These are phyloP conservation scores for Pimpla rufipes DNA, from an alignment of 2,888 invertebrate genomes.

Conservation along the genomic window DNA sequence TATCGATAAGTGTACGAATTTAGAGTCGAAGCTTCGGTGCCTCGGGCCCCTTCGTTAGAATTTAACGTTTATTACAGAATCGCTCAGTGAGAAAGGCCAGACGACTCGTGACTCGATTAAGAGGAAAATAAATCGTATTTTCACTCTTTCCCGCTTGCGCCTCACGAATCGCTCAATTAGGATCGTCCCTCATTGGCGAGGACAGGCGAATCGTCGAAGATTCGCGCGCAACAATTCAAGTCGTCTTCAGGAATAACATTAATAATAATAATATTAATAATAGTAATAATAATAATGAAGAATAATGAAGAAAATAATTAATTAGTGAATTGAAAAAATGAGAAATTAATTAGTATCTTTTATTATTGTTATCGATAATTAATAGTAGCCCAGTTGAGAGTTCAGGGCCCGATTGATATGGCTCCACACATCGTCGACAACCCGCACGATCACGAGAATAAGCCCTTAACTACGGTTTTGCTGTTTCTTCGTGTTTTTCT, in stretches of 20 bases:
- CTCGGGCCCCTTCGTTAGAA: conserved; percentile 35
- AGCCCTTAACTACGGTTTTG: conserved; percentile 3
- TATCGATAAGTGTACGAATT: conserved; percentile 23
- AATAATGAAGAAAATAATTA: neutral
- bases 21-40: conserved; percentile 40
- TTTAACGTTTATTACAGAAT: conserved; percentile 5
- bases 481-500: conserved; percentile 21
- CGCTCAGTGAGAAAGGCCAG: conserved; percentile 19
- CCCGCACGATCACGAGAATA: conserved; percentile 26
- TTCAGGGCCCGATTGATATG: conserved; percentile 63
- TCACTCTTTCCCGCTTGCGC: neutral
- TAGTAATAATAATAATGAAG: neutral
- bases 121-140: conserved; percentile 36
- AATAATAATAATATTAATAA: neutral
- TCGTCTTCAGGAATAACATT: neutral
- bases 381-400: conserved; percentile 49
- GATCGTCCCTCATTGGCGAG: neutral
- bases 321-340: conserved; percentile 14
- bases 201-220: neutral
- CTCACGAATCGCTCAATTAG: neutral
- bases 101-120: conserved; percentile 24
- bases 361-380: conserved; percentile 9
- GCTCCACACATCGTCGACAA: conserved; percentile 49
- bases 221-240: neutral
- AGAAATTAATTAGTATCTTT: conserved; percentile 24